Conservation (phyloP, 2,113 vertebrate species). For the Salvelinus sp. region DNA sequence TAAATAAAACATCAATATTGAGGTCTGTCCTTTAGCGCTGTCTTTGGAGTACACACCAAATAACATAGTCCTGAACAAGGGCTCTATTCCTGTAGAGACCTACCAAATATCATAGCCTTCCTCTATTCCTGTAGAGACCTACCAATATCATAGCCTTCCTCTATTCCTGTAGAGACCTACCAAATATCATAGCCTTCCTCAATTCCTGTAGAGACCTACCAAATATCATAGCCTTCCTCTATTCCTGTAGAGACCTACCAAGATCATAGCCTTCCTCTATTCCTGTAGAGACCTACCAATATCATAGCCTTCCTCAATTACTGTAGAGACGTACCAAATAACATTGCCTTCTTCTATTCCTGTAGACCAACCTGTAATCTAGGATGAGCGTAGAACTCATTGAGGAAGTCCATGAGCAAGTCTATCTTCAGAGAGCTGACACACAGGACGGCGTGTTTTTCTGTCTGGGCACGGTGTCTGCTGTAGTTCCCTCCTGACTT, state of each 20-base stretch:
- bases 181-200: constrained; percentile 63
- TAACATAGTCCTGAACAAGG: too few species aligned
- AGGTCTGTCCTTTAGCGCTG: too few species aligned
- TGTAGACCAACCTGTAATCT: constrained; percentile 81
- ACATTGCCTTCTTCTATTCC: constrained; percentile 77
- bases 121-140: too few species aligned
- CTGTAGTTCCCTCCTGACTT: constrained; percentile 97
- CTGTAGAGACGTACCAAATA: background rate
- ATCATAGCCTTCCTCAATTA: background rate
- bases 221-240: constrained; percentile 71
- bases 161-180: background rate
- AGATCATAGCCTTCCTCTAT: too few species aligned
- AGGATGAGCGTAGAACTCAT: constrained; percentile 95
- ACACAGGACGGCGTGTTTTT: constrained; percentile 93
- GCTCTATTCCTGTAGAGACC: constrained; percentile 72
- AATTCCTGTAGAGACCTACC: constrained; percentile 91
- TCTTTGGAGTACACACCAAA: too few species aligned
- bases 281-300: too few species aligned
- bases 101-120: too few species aligned
- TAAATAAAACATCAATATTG: constrained; percentile 28
- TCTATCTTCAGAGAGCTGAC: constrained; percentile 97
- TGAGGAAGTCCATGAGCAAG: constrained; percentile 97
- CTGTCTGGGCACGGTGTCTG: constrained; percentile 91
- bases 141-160: background rate
- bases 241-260: constrained; percentile 46